Conservation (phyloP, 2,888 invertebrate genomes). For the Gonocerus acuteangulatus region DNA sequence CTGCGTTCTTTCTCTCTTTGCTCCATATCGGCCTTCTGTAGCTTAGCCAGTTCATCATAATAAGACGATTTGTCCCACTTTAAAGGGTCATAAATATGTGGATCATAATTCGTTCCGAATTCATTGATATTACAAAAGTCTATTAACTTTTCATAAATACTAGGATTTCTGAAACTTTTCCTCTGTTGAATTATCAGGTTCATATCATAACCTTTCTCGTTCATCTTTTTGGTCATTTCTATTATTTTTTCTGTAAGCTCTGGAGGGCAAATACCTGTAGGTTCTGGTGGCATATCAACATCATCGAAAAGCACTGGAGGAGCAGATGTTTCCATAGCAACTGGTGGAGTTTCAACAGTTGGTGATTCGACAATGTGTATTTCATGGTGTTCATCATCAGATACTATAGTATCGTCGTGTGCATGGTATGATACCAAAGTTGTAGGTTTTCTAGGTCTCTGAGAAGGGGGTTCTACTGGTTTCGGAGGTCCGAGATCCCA, state of each 20-base stretch:
- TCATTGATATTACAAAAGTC: slow-evolving; percentile 92
- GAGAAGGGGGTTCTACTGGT: neutral
- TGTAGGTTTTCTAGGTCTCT: slow-evolving; percentile 20
- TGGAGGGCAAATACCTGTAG: slow-evolving; percentile 28
- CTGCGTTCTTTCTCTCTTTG: slow-evolving; percentile 70
- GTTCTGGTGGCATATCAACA: slow-evolving; percentile 33
- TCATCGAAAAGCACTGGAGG: slow-evolving; percentile 14
- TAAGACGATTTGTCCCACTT: slow-evolving; percentile 88
- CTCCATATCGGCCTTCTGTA: slow-evolving; percentile 87
- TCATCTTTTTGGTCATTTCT: slow-evolving; percentile 68
- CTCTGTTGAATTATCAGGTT: slow-evolving; percentile 81
- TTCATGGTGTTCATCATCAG: slow-evolving; percentile 29
- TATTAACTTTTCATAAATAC: slow-evolving; percentile 94
- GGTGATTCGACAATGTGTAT: slow-evolving; percentile 7
- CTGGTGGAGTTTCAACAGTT: slow-evolving; percentile 4
- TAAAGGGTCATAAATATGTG: slow-evolving; percentile 84
- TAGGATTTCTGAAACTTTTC: slow-evolving; percentile 92
- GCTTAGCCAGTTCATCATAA: slow-evolving; percentile 84
- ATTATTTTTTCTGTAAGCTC: slow-evolving; percentile 75
- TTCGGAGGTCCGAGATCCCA: neutral
- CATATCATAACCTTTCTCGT: slow-evolving; percentile 70
- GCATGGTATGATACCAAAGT: slow-evolving; percentile 29
- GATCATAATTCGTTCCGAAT: slow-evolving; percentile 91
- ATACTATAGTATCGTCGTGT: slow-evolving; percentile 29
- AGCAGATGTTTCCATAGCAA: slow-evolving; percentile 11